Percentiles rank a stretch among this genome's conserved stretches.
phyloP scores from a whole-genome alignment of 2,888 invertebrate genomes.

The Ligdia adustata region DNA sequence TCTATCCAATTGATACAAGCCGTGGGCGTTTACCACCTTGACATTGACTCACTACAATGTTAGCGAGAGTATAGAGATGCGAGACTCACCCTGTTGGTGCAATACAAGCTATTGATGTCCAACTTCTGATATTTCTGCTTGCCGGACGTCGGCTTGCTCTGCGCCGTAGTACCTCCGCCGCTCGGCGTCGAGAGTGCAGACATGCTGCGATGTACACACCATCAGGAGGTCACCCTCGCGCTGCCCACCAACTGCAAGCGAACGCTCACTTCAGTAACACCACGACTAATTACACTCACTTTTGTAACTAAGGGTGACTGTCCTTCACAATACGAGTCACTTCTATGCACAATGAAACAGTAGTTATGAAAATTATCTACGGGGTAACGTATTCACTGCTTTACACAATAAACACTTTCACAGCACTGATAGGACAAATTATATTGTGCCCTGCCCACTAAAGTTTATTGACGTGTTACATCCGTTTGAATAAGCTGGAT shows the following conservation, averaged over 20 bases:
- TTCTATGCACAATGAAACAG: constrained; percentile 23
- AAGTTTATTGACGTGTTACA: constrained; percentile 83
- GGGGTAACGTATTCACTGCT: constrained; percentile 14
- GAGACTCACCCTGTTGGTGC: constrained; percentile 90
- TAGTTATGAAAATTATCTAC: constrained; percentile 19
- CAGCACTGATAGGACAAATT: constrained; percentile 60
- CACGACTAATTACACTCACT: constrained; percentile 40
- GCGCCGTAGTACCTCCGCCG: constrained; percentile 84
- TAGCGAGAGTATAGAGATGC: constrained; percentile 6
- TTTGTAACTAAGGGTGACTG: constrained; percentile 41
- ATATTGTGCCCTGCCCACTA: constrained; percentile 74
- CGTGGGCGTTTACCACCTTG: constrained; percentile 35
- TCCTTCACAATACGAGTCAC: constrained; percentile 47
- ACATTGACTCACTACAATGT: constrained; percentile 22
- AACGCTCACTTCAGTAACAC: constrained; percentile 48
- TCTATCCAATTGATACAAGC: neutral
- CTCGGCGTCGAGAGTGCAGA: constrained; percentile 96
- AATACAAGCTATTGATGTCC: constrained; percentile 99
- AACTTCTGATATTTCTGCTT: constrained; percentile 98
- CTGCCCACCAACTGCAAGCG: constrained; percentile 80
- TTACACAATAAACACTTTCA: constrained; percentile 67
- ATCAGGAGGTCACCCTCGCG: constrained; percentile 85
- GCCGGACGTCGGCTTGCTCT: constrained; percentile 86
- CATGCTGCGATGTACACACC: constrained; percentile 98
- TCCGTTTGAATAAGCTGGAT: constrained; percentile 74